Conservation (phyloP, 2,113 vertebrate genomes). For the Thunnus maccoyii region DNA sequence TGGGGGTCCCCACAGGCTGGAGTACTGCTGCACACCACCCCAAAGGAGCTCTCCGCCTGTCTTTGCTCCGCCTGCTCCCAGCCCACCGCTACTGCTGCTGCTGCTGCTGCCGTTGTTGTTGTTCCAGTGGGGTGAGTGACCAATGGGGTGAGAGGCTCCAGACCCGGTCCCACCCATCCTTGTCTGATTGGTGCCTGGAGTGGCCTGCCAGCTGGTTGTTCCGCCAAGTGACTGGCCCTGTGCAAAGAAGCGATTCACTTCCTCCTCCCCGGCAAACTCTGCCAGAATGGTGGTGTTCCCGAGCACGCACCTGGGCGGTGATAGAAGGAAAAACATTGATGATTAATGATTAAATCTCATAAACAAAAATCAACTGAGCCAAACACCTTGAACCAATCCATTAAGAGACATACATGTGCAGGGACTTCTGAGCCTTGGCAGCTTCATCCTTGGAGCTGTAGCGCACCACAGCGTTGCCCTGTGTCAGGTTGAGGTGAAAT, state of each 20-base stretch:
- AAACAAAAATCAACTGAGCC: background rate
- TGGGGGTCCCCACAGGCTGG: slow-evolving; percentile 95
- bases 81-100: slow-evolving; percentile 52
- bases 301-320: slow-evolving; percentile 90
- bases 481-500: slow-evolving; percentile 98
- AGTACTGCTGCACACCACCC: slow-evolving; percentile 94
- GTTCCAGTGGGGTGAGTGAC: slow-evolving; percentile 91
- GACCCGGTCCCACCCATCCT: slow-evolving; percentile 90
- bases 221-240: slow-evolving; percentile 93
- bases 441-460: slow-evolving; percentile 98
- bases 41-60: slow-evolving; percentile 91
- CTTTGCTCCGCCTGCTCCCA: slow-evolving; percentile 73
- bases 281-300: slow-evolving; percentile 98
- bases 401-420: slow-evolving; percentile 90
- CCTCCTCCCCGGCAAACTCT: slow-evolving; percentile 96
- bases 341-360: background rate
- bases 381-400: background rate
- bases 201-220: slow-evolving; percentile 96
- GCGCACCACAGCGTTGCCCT: slow-evolving; percentile 96
- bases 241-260: slow-evolving; percentile 97
- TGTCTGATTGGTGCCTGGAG: slow-evolving; percentile 87
- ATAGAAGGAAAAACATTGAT: background rate
- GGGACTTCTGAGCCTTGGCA: slow-evolving; percentile 97
- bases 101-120: slow-evolving; percentile 83
- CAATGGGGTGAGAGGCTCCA: slow-evolving; percentile 87